phyloP scores from a whole-genome alignment of 2,797 vertebrate species.

The Vespertilio murinus region DNA sequence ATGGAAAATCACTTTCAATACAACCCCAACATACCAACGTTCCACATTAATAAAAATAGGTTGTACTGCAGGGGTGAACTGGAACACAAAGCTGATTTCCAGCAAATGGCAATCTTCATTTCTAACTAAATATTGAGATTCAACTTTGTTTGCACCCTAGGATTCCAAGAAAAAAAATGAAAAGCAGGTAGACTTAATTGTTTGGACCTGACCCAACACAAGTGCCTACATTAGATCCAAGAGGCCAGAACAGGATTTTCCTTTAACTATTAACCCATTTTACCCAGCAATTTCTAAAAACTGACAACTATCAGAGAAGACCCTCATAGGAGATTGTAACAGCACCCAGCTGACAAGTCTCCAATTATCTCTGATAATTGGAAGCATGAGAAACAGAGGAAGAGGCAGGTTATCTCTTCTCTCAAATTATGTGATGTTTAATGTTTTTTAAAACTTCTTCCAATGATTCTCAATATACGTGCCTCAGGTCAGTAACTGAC shows the following conservation, averaged over 20 bases:
- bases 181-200: constrained; percentile 39
- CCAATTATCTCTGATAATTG: background rate
- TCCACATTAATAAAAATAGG: background rate
- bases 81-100: background rate
- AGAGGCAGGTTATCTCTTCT: background rate
- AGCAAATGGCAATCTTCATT: background rate
- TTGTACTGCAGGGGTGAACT: background rate
- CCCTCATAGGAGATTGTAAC: background rate
- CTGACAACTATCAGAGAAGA: background rate
- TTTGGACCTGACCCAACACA: constrained; percentile 49
- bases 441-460: background rate
- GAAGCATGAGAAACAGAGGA: background rate
- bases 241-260: constrained; percentile 5
- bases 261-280: constrained; percentile 56
- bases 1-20: constrained; percentile 3
- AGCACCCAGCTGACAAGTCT: background rate
- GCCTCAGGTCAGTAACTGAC: background rate
- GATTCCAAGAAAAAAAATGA: constrained; percentile 55
- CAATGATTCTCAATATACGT: constrained; percentile 17
- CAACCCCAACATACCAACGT: constrained; percentile 15
- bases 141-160: constrained; percentile 19
- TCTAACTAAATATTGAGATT: constrained; percentile 33
- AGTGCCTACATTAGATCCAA: background rate
- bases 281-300: constrained; percentile 43
- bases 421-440: constrained; percentile 5